Base-by-base conservation (phyloP, 2,888 invertebrate genomes). In the Branchellion lobata region DNA sequence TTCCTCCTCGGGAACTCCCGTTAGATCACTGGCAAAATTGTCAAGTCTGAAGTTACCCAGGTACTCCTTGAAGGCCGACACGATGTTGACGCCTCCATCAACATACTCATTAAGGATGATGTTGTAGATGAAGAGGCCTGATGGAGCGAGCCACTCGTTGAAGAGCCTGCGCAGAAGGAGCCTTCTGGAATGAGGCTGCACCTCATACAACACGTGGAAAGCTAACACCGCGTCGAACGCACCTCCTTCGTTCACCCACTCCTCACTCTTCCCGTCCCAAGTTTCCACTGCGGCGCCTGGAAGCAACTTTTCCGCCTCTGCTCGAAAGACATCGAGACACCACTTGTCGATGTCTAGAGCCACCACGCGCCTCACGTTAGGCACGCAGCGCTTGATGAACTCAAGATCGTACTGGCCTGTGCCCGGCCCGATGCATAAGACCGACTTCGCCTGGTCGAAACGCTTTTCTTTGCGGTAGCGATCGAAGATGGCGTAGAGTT, bases 1-100 rank as follows among this genome's bases (percentile, higher is more conserved):
- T 68, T 77, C 1, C 71, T 76, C 33, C 80, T 81, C 81, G 82
- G 82, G 73, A 27, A 72, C 24, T 27, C 24, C 18, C 24, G n/a
- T 31, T 40, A n/a, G 8, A 31, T 53, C 3, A n/a, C n/a, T n/a
- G n/a, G n/a, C n/a, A n/a, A 31, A 24, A n/a, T 21, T 69, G 1
- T 40, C 21, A 8, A 65, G 24, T 34, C 31, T 2, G n/a, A 47
- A n/a, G n/a, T n/a, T n/a, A n/a, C n/a, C n/a, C n/a, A 79, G 79
- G n/a, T 79, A 27, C 27, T 18, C 27, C n/a, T n/a, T n/a, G n/a
- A n/a, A n/a, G n/a, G n/a, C n/a, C n/a, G n/a, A n/a, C n/a, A n/a
- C n/a, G n/a, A n/a, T n/a, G n/a, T 21, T 21, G 68, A 21, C 14
- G 11, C 21, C 21, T 14, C 14, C 24, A 14, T 68, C 11, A 21